Conservation (phyloP, 2,113 vertebrate genomes). For the Burhinus bistriatus region DNA sequence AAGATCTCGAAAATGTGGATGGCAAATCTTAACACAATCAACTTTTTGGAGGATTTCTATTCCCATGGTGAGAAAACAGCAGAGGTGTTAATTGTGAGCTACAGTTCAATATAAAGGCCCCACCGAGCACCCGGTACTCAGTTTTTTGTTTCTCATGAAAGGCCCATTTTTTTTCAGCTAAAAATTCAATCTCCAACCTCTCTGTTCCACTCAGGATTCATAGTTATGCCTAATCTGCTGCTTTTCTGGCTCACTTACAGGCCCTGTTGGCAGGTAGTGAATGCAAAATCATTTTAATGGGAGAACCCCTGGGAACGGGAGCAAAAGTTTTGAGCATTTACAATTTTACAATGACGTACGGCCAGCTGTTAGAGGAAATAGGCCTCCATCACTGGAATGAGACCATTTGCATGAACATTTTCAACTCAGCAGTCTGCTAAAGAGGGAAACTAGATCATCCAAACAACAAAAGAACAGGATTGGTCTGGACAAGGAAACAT, state of each 20-base stretch:
- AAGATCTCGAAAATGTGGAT: constrained; percentile 15
- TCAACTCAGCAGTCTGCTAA: constrained; percentile 55
- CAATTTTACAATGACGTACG: constrained; percentile 53
- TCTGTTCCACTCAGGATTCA: constrained; percentile 75
- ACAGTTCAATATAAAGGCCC: constrained; percentile 68
- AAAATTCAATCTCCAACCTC: constrained; percentile 63
- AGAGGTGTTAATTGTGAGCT: constrained; percentile 65
- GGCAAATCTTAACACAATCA: constrained; percentile 48
- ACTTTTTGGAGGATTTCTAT: constrained; percentile 57
- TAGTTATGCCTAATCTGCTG: constrained; percentile 78
- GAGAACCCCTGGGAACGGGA: constrained; percentile 71
- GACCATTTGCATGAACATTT: constrained; percentile 7
- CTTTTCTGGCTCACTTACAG: constrained; percentile 76
- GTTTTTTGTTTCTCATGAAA: constrained; percentile 74
- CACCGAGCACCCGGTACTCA: constrained; percentile 54
- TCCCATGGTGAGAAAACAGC: constrained; percentile 49
- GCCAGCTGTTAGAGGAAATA: constrained; percentile 66
- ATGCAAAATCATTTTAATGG: constrained; percentile 81
- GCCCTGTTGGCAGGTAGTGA: constrained; percentile 78
- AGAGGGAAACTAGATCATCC: constrained; percentile 7
- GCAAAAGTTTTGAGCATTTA: constrained; percentile 74
- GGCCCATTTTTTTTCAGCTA: not conserved
- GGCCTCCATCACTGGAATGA: not conserved
- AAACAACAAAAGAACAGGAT: not conserved
- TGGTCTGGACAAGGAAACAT: not conserved